These are phyloP conservation scores for Actinemys pallida DNA, from an alignment of 2,113 vertebrate species.

Conservation along the genomic window DNA sequence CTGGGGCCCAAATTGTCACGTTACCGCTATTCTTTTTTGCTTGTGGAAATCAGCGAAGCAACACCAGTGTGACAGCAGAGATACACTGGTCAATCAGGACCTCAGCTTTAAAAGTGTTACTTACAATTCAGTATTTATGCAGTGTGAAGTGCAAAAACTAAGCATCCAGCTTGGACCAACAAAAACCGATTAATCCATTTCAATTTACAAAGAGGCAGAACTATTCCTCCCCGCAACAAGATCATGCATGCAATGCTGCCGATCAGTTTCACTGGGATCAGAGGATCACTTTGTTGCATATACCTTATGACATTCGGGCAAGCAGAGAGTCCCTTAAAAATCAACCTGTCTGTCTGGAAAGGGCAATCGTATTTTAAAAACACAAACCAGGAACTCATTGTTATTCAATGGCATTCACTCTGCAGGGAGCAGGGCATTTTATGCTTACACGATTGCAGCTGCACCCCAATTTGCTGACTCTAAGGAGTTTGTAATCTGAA, in stretches of 20 bases:
- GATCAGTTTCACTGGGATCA: background rate
- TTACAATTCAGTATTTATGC: background rate
- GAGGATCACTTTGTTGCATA: background rate
- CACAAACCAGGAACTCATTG: background rate
- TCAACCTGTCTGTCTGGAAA: background rate
- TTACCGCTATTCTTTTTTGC: background rate
- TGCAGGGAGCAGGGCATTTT: fast-evolving
- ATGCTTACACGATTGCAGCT: background rate
- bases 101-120: background rate
- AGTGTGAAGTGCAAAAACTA: background rate
- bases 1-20: background rate
- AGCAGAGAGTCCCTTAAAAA: background rate
- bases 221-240: background rate
- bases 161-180: background rate
- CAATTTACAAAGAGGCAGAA: background rate
- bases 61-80: background rate
- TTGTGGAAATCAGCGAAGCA: background rate
- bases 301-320: background rate
- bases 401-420: background rate
- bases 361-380: background rate
- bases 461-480: fast-evolving
- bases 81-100: background rate
- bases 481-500: background rate
- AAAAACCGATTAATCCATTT: background rate
- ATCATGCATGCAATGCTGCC: fast-evolving